A percentile compares a stretch with the other conserved stretches of the same genome.
phyloP scores from a whole-genome alignment of 2,888 invertebrate species.

The Rhodophaea formosa region DNA sequence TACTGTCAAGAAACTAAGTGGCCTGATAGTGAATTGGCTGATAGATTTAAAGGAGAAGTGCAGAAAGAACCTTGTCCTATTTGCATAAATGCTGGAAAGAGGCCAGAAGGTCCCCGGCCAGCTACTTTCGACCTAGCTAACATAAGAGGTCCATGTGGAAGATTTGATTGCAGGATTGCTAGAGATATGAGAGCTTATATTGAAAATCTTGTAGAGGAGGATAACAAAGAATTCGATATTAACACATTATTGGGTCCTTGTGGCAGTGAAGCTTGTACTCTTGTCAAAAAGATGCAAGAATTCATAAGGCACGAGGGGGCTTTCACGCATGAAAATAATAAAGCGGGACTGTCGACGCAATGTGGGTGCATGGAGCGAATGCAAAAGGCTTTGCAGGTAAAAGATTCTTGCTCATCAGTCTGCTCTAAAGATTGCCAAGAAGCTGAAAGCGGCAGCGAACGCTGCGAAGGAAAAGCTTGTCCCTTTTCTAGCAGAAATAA shows the following conservation, averaged over 20 bases:
- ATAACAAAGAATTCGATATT: conserved; percentile 56
- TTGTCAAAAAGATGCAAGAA: conserved; percentile 63
- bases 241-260: conserved; percentile 67
- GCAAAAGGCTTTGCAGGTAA: conserved; percentile 51
- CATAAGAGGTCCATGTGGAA: conserved; percentile 71
- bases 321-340: conserved; percentile 45
- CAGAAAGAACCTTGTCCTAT: conserved; percentile 59
- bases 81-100: conserved; percentile 53
- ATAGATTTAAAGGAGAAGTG: conserved; percentile 58
- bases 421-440: conserved; percentile 57
- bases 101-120: conserved; percentile 31
- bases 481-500: conserved; percentile 42
- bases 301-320: conserved; percentile 63
- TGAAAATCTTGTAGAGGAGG: conserved; percentile 65
- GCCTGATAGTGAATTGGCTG: conserved; percentile 61
- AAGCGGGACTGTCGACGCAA: conserved; percentile 64
- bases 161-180: conserved; percentile 67
- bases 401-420: conserved; percentile 44
- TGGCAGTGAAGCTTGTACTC: conserved; percentile 64
- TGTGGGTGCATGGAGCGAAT: conserved; percentile 65
- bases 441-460: conserved; percentile 41
- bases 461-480: conserved; percentile 53
- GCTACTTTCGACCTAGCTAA: conserved; percentile 64
- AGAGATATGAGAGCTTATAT: conserved; percentile 66
- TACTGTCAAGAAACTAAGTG: conserved; percentile 66